A percentile compares a stretch with the other conserved stretches of the same genome.
These are phyloP conservation scores for Xestia sexstrigata DNA, from an alignment of 2,888 invertebrate species.

Conservation along the genomic window DNA sequence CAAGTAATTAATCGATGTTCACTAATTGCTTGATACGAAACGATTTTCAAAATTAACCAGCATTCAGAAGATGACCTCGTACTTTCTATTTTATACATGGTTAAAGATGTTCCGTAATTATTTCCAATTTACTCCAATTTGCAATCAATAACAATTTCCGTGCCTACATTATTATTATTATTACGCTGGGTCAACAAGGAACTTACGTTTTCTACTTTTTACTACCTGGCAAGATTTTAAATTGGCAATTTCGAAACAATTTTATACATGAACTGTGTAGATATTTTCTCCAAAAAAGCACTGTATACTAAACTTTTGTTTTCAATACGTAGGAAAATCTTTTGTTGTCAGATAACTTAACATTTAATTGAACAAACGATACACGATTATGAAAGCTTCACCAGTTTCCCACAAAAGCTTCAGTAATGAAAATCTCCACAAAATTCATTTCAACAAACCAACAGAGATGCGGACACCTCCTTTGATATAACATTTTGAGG, in stretches of 20 bases:
- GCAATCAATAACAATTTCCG: constrained; percentile 50
- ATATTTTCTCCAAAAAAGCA: not conserved
- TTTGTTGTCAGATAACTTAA: not conserved
- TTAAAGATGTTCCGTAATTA: constrained; percentile 48
- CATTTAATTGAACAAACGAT: not conserved
- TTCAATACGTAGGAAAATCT: not conserved
- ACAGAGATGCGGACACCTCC: constrained; percentile 32
- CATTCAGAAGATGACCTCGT: constrained; percentile 9
- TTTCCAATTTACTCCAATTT: constrained; percentile 51
- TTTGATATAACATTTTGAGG: constrained; percentile 43
- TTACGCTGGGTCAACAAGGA: constrained; percentile 38
- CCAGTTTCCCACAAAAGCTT: not conserved
- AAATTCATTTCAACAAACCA: constrained; percentile 13
- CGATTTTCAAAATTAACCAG: constrained; percentile 41
- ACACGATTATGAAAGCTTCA: not conserved
- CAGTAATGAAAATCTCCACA: not conserved
- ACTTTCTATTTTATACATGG: constrained; percentile 53
- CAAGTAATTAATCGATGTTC: constrained; percentile 2
- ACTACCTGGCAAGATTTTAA: not conserved
- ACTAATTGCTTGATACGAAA: constrained; percentile 16
- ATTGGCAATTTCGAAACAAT: constrained; percentile 29
- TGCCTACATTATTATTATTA: constrained; percentile 48
- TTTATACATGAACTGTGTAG: not conserved
- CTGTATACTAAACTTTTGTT: not conserved
- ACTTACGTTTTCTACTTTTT: constrained; percentile 19